Evolutionary conservation across 2,797 vertebrate species (phyloP).

Genomic region (Austrolebias charrua): DNA sequence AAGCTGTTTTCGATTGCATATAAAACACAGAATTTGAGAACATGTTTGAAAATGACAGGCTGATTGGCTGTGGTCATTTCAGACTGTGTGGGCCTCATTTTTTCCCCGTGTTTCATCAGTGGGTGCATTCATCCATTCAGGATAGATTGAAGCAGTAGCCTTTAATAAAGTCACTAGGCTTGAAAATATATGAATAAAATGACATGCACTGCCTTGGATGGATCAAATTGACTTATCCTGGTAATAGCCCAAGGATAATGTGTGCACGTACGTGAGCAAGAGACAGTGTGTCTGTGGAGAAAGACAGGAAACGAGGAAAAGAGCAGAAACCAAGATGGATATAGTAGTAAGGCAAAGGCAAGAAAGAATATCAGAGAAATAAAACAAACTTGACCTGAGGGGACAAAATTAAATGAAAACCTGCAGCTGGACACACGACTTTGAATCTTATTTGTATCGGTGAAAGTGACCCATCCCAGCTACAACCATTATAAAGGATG

Average conservation of each 20-base stretch:
- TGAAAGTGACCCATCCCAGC: conserved; percentile 88
- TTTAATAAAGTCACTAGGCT: conserved; percentile 79
- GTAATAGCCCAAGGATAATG: conserved; percentile 78
- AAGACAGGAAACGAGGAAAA: conserved; percentile 43
- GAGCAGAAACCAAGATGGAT: conserved; percentile 66
- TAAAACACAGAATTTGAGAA: conserved; percentile 68
- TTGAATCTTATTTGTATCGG: conserved; percentile 97
- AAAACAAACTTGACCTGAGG: conserved; percentile 89
- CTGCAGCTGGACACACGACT: conserved; percentile 90
- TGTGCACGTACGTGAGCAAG: conserved; percentile 57
- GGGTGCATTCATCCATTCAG: conserved; percentile 78
- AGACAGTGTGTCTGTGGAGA: conserved; percentile 40
- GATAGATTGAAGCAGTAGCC: conserved; percentile 77
- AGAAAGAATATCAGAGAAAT: conserved; percentile 83
- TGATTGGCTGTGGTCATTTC: conserved; percentile 76
- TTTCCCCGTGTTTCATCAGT: conserved; percentile 75
- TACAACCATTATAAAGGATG: conserved; percentile 84
- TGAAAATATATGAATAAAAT: conserved; percentile 82
- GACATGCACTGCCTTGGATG: conserved; percentile 76
- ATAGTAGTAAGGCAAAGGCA: conserved; percentile 64
- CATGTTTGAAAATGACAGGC: conserved; percentile 70
- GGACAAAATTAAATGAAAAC: conserved; percentile 89
- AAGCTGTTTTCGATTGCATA: conserved; percentile 72
- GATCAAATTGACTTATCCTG: conserved; percentile 80
- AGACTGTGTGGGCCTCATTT: conserved; percentile 71